These are phyloP conservation scores for Psittacula derbiana DNA, from an alignment of 2,797 vertebrate species.

Conservation along the genomic window DNA sequence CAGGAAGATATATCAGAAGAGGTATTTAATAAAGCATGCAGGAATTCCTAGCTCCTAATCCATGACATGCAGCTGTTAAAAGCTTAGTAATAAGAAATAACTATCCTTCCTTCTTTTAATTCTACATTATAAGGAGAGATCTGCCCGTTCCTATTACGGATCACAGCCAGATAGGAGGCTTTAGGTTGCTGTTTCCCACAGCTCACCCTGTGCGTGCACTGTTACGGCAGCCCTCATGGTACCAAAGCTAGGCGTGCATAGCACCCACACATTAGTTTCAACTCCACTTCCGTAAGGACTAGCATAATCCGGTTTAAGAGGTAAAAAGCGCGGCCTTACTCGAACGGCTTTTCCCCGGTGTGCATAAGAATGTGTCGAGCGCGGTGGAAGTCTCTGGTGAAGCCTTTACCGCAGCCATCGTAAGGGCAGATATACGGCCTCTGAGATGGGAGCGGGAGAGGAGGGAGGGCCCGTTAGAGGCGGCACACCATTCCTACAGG, in stretches of 20 bases:
- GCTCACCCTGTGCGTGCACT: fast-evolving
- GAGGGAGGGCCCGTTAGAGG: not conserved
- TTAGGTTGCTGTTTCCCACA: not conserved
- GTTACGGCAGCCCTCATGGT: fast-evolving
- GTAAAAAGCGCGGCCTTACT: slow-evolving; percentile 72
- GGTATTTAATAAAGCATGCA: not conserved
- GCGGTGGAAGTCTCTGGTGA: slow-evolving; percentile 84
- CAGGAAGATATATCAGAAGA: not conserved
- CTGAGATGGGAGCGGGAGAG: slow-evolving; percentile 57
- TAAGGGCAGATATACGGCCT: slow-evolving; percentile 86
- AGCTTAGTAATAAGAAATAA: not conserved
- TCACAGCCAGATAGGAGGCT: not conserved
- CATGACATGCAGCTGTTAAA: not conserved
- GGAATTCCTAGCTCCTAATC: not conserved
- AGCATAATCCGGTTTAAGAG: not conserved
- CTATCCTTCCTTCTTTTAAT: not conserved
- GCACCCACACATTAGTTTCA: not conserved
- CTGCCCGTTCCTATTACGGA: fast-evolving
- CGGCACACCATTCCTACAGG: fast-evolving
- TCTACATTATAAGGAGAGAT: not conserved
- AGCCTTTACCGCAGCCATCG: slow-evolving; percentile 85
- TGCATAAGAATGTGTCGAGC: slow-evolving; percentile 85
- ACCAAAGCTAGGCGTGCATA: fast-evolving
- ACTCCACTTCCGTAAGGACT: fast-evolving
- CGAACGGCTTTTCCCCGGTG: slow-evolving; percentile 84